Evolutionary conservation across 2,888 invertebrate species (phyloP).

Genomic region (Rhaphigaster nebulosa): DNA sequence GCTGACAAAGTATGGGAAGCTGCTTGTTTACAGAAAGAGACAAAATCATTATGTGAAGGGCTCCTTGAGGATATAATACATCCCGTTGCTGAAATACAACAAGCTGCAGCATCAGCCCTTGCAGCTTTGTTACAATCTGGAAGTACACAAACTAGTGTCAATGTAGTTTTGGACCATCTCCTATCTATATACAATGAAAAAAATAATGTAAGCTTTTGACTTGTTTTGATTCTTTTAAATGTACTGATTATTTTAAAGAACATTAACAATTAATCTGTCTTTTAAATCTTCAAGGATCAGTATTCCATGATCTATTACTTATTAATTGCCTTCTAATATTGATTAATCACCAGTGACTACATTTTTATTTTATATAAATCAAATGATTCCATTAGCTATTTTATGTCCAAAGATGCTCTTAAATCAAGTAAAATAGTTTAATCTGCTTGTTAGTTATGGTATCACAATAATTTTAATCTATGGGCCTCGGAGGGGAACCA

Average conservation of each 20-base stretch:
- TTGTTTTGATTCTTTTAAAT: not conserved
- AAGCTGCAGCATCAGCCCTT: constrained; percentile 85
- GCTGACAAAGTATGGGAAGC: constrained; percentile 77
- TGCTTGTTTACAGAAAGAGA: constrained; percentile 72
- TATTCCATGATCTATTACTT: not conserved
- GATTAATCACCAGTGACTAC: not conserved
- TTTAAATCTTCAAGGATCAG: not conserved
- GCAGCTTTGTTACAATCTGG: constrained; percentile 77
- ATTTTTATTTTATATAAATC: not conserved
- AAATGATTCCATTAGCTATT: not conserved
- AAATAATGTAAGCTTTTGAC: constrained; percentile 72
- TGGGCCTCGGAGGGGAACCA: too few species aligned
- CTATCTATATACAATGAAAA: constrained; percentile 83
- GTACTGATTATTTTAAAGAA: not conserved
- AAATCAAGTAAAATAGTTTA: too few species aligned
- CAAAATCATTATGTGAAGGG: constrained; percentile 72
- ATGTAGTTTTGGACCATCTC: constrained; percentile 69
- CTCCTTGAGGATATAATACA: constrained; percentile 82
- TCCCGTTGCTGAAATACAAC: constrained; percentile 85
- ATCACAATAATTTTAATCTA: not conserved
- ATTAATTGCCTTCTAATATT: not conserved
- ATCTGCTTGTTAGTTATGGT: too few species aligned
- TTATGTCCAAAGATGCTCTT: too few species aligned
- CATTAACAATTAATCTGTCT: not conserved
- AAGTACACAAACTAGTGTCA: constrained; percentile 64